Conservation (phyloP, 2,113 vertebrate genomes). For the Eonycteris spelaea region DNA sequence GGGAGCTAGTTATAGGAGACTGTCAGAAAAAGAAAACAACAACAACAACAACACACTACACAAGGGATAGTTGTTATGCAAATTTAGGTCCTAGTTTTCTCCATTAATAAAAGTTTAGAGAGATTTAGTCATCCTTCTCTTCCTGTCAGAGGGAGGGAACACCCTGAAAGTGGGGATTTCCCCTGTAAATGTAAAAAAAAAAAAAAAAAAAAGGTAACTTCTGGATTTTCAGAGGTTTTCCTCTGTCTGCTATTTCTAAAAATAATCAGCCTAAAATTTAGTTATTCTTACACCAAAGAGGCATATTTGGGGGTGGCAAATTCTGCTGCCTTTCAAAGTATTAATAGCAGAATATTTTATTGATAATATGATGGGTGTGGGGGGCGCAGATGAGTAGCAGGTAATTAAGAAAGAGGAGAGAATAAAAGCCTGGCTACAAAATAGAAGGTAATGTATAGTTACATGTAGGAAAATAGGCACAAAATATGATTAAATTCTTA, state of each 20-base stretch:
- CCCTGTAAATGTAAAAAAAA: not conserved
- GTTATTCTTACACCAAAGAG: not conserved
- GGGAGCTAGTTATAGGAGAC: not conserved
- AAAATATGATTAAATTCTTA: constrained; percentile 30
- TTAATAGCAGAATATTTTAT: not conserved
- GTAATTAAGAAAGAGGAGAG: not conserved
- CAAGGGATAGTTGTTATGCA: not conserved
- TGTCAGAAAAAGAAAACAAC: not conserved
- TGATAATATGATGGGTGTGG: not conserved
- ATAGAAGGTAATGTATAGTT: not conserved
- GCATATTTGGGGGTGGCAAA: not conserved
- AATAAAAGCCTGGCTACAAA: not conserved
- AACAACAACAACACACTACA: not conserved
- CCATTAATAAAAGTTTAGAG: not conserved
- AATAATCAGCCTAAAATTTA: not conserved
- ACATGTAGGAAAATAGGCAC: not conserved
- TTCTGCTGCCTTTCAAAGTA: not conserved
- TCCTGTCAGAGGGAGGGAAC: not conserved
- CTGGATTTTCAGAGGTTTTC: not conserved
- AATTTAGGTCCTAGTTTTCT: not conserved
- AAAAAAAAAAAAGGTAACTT: not conserved
- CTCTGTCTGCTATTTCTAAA: not conserved
- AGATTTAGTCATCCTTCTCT: not conserved
- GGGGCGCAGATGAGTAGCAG: not conserved
- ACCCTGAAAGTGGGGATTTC: not conserved